phyloP scores from a whole-genome alignment of 2,113 vertebrate species.

The Aix galericulata region DNA sequence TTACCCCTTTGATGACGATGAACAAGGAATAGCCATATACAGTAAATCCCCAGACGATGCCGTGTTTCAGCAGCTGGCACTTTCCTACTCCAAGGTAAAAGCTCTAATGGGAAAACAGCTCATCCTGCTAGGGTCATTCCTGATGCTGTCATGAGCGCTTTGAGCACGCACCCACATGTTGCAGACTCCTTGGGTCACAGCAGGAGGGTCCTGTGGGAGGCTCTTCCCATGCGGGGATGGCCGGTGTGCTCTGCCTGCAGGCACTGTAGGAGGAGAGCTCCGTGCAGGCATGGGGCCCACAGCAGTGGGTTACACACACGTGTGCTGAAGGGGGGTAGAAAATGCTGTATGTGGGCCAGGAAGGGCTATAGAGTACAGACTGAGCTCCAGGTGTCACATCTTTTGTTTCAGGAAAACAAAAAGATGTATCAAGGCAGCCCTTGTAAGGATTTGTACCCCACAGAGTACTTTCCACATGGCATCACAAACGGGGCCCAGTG shows the following conservation, averaged over 20 bases:
- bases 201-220: not conserved
- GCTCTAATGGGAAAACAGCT: not conserved
- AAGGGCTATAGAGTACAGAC: not conserved
- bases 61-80: slow-evolving; percentile 88
- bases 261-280: not conserved
- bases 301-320: not conserved
- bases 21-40: slow-evolving; percentile 79
- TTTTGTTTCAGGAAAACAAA: slow-evolving; percentile 83
- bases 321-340: not conserved
- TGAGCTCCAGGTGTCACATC: not conserved
- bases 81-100: slow-evolving; percentile 91
- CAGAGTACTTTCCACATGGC: slow-evolving; percentile 89
- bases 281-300: not conserved
- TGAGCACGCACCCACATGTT: not conserved
- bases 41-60: slow-evolving; percentile 91
- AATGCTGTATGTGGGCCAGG: not conserved
- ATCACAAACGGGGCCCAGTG: slow-evolving; percentile 97
- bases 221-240: not conserved
- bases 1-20: slow-evolving; percentile 93
- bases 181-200: not conserved
- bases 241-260: not conserved
- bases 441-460: slow-evolving; percentile 84
- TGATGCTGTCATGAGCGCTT: not conserved
- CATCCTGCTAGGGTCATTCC: not conserved
- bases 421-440: slow-evolving; percentile 92